phyloP scores from a whole-genome alignment of 2,113 vertebrate species.

The Neodon shergylaensis region DNA sequence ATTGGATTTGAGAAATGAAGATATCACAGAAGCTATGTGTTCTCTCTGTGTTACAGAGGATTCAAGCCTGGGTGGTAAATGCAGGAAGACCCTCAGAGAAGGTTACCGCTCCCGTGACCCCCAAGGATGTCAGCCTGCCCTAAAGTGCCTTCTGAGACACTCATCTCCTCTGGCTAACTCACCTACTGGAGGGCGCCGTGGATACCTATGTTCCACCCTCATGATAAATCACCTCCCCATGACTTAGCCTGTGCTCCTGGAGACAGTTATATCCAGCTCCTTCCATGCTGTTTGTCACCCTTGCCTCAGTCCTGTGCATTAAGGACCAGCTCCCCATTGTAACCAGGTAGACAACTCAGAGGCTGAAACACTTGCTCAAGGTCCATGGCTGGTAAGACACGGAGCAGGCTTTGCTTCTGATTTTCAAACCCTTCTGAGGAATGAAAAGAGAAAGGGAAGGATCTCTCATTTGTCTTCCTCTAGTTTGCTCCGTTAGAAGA shows the following conservation, averaged over 20 bases:
- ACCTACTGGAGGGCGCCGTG: neutral
- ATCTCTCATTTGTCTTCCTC: neutral
- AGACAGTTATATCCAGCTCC: neutral
- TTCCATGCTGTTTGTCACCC: neutral
- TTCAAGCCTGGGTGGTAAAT: neutral
- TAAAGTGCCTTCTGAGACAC: neutral
- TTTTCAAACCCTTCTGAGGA: neutral
- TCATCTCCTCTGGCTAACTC: neutral
- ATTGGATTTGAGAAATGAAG: neutral
- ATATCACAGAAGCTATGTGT: neutral
- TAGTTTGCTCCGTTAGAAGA: neutral
- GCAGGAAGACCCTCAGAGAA: neutral
- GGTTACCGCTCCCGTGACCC: rapidly evolving
- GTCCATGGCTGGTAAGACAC: neutral
- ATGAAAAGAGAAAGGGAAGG: neutral
- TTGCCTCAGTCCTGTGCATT: neutral
- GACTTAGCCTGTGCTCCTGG: neutral
- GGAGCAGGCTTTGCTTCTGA: neutral
- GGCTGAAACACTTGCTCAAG: neutral
- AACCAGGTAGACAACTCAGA: neutral
- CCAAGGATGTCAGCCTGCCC: neutral
- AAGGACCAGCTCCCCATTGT: neutral
- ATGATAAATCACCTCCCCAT: neutral
- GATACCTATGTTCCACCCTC: rapidly evolving
- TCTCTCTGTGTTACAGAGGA: neutral